Conservation (phyloP, 2,113 vertebrate species). For the Lepisosteus osseus region DNA sequence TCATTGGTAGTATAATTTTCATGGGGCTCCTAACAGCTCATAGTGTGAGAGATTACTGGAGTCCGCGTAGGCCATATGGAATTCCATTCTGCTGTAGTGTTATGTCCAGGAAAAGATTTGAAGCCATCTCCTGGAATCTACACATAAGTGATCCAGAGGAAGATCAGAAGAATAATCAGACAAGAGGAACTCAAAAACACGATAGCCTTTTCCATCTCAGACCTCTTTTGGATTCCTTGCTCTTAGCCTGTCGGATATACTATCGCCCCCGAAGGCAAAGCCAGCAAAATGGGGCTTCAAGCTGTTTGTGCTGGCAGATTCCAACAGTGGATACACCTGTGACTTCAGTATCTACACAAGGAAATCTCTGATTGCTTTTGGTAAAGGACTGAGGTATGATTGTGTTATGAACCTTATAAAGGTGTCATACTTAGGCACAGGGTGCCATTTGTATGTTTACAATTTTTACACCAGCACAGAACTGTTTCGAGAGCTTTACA, state of each 20-base stretch:
- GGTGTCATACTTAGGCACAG: not conserved
- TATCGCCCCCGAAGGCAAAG: slow-evolving; percentile 7
- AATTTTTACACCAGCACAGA: slow-evolving; percentile 14
- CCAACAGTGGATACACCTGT: slow-evolving; percentile 2
- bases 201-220: not conserved
- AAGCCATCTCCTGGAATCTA: slow-evolving; percentile 7
- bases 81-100: not conserved
- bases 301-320: slow-evolving; percentile 26
- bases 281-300: slow-evolving; percentile 16
- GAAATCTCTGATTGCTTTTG: not conserved
- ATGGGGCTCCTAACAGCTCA: no score
- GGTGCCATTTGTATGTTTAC: slow-evolving; percentile 11
- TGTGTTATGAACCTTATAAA: slow-evolving; percentile 14
- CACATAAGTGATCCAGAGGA: slow-evolving; percentile 4
- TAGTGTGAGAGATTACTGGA: no score
- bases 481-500: slow-evolving; percentile 7
- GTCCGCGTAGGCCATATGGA: no score
- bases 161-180: not conserved
- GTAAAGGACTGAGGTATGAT: slow-evolving; percentile 8
- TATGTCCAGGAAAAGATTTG: slow-evolving; percentile 4
- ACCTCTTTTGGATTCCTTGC: not conserved
- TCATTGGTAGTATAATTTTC: no score
- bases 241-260: not conserved
- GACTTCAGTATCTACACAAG: slow-evolving; percentile 12
- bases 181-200: not conserved